Evolutionary conservation across 1,140 invertebrate species (phyloP), one percentile per base, ranked within the genome.

Genomic region (Danaus plexippus): DNA sequence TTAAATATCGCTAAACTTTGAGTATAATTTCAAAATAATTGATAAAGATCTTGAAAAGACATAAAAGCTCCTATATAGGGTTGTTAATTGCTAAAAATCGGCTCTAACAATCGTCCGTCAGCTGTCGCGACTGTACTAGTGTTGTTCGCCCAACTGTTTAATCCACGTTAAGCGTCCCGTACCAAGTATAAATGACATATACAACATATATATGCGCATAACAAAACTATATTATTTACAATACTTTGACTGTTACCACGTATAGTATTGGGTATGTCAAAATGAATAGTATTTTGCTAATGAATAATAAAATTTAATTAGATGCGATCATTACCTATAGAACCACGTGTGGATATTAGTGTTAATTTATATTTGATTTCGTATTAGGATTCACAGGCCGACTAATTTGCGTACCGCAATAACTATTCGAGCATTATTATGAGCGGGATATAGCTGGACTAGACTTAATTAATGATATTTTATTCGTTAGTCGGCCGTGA

Each of bases 81-180:
- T 59, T 56, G 63, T 74, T 77, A 73, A 74, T 77, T 73, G 64
- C 63, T 72, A 67, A 73, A 74, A 75, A 64, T 55, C 52, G 57
- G 64, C 63, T 61, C 61, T 63, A 59, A 62, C 64, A 54, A 61
- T 47, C 54, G 55, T 49, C 54, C 69, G 72, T 80, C 81, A 85
- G 79, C 79, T 82, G 80, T 74, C 78, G 75, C 22, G 22, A 60
- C 72, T 71, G 77, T 75, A 75, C 69, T 64, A 57, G 78, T 73
- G 71, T 70, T 73, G 66, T 61, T 68, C 68, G 71, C 69, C 78
- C 78, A 64, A 69, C 62, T 62, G 71, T 78, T 67, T 79, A 80
- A 81, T 82, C 79, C 78, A 67, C 54, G 63, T 63, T 80, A 64
- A 73, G 60, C 49, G 45, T 32, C 22, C 22, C 22, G 7, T 32